Conservation (phyloP, 2,797 vertebrate genomes). For the Dicrostonyx torquatus region DNA sequence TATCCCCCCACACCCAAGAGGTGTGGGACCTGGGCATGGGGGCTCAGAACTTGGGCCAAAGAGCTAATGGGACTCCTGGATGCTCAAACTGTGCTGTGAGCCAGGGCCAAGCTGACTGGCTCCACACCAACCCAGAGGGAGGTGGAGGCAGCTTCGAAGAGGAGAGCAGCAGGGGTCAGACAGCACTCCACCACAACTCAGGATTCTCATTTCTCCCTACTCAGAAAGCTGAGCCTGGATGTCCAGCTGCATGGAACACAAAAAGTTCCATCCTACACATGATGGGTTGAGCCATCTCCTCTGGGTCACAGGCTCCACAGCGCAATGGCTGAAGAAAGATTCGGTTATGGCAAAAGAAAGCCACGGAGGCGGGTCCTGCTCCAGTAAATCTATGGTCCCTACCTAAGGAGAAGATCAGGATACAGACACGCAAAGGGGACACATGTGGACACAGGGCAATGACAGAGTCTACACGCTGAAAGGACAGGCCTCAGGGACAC, state of each 20-base stretch:
- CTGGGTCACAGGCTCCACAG: not conserved
- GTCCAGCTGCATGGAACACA: not conserved
- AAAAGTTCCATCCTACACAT: not conserved
- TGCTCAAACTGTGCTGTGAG: constrained; percentile 44
- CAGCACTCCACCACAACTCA: not conserved
- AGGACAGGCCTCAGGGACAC: too few relatives aligned
- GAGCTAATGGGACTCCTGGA: constrained; percentile 77
- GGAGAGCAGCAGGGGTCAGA: not conserved
- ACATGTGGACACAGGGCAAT: rapidly evolving
- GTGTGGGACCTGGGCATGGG: constrained; percentile 50
- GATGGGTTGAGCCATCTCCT: not conserved
- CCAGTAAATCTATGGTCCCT: not conserved
- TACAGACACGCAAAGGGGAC: not conserved
- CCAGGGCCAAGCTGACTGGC: constrained; percentile 66
- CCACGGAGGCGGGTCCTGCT: not conserved
- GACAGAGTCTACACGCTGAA: not conserved
- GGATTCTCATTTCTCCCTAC: too few relatives aligned
- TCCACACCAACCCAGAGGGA: not conserved
- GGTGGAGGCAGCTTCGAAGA: not conserved
- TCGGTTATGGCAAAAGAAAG: not conserved
- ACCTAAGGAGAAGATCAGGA: not conserved
- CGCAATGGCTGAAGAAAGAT: not conserved
- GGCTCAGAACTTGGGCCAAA: constrained; percentile 74
- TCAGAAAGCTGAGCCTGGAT: not conserved
- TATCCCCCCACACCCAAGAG: not conserved